Evolutionary conservation across 1,140 invertebrate genomes (phyloP).

Genomic region (Hycleus cichorii): DNA sequence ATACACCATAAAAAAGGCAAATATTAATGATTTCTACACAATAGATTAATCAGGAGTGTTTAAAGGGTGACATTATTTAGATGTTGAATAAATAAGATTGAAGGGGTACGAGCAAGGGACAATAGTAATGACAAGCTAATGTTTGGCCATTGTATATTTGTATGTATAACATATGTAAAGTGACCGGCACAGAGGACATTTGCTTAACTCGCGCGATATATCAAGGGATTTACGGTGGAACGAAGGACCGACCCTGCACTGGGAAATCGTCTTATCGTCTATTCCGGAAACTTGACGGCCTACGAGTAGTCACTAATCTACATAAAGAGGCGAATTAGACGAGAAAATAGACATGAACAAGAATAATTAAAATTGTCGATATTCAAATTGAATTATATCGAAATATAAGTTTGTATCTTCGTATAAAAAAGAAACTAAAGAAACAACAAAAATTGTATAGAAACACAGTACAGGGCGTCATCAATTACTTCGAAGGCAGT

Average conservation of each 20-base stretch:
- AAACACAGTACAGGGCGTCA: conserved; percentile 22
- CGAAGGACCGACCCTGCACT: conserved; percentile 12
- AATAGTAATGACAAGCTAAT: conserved; percentile 22
- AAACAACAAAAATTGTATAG: too few species aligned
- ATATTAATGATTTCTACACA: too few species aligned
- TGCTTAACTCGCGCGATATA: conserved; percentile 37
- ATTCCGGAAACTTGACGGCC: background rate
- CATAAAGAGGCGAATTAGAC: background rate
- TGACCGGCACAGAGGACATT: conserved; percentile 34
- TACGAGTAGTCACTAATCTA: background rate
- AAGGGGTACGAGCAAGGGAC: background rate
- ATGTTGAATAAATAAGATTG: background rate
- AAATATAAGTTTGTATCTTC: too few species aligned
- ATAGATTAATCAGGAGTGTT: too few species aligned
- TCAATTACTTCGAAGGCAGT: conserved; percentile 40
- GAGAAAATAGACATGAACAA: background rate
- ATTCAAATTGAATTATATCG: too few species aligned
- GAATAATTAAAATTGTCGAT: too few species aligned
- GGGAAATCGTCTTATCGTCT: conserved; percentile 23
- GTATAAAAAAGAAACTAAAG: too few species aligned
- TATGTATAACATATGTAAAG: conserved; percentile 38
- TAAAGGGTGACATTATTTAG: too few species aligned
- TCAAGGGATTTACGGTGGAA: conserved; percentile 33
- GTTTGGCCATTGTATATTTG: conserved; percentile 26
- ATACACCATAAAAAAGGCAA: too few species aligned